phyloP scores from a whole-genome alignment of 2,113 vertebrate species.

The Caloenas nicobarica region DNA sequence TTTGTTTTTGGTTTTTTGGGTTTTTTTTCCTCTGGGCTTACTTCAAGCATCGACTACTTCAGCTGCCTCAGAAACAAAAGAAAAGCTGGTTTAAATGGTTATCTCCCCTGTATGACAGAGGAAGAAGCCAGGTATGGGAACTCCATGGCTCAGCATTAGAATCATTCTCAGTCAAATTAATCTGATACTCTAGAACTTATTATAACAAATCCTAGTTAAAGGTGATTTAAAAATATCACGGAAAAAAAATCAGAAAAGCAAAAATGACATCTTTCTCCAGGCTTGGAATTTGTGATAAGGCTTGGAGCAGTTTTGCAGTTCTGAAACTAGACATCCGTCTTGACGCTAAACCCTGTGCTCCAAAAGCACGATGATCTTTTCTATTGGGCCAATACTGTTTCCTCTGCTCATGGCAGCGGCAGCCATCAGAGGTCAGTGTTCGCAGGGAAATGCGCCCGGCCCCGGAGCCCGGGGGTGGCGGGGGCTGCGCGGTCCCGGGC shows the following conservation, averaged over 20 bases:
- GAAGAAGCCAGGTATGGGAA: not conserved
- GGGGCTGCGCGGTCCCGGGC: not conserved
- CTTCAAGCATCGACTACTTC: not conserved
- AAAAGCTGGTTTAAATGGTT: not conserved
- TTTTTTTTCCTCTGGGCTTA: not conserved
- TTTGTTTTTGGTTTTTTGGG: too few relatives aligned
- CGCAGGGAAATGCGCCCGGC: constrained; percentile 52
- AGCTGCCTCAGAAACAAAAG: not conserved
- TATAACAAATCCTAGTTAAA: not conserved
- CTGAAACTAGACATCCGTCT: not conserved
- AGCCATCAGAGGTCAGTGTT: constrained; percentile 81
- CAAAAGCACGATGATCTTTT: accelerated
- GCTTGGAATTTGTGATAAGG: not conserved
- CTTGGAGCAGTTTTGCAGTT: not conserved
- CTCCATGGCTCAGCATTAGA: not conserved
- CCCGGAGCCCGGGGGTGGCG: too few relatives aligned
- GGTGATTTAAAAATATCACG: not conserved
- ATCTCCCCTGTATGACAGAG: not conserved
- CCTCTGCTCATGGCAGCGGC: accelerated
- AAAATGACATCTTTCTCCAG: not conserved
- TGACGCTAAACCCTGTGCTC: not conserved
- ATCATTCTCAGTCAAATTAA: not conserved
- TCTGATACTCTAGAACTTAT: not conserved
- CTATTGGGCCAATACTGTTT: accelerated
- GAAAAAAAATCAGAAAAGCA: not conserved